A percentile compares a stretch with the other conserved stretches of the same genome.
phyloP scores from a whole-genome alignment of 2,113 vertebrate genomes.

The Neolamprologus sp. region DNA sequence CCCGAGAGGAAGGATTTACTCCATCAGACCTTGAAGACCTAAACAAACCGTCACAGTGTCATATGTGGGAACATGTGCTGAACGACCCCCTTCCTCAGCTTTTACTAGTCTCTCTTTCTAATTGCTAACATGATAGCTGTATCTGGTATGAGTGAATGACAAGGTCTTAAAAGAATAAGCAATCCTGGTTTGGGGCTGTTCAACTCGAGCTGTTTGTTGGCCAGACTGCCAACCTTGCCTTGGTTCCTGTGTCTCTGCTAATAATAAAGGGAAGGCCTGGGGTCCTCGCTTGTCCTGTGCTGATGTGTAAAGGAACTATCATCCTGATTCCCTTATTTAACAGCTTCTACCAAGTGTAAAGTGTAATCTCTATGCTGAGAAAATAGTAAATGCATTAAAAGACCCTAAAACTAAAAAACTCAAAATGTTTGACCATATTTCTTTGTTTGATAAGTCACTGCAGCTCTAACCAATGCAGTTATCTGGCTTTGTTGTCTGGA shows the following conservation, averaged over 20 bases:
- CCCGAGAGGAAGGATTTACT: not conserved
- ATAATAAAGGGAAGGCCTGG: not conserved
- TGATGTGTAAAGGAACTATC: not conserved
- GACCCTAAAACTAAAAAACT: not conserved
- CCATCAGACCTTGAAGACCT: not conserved
- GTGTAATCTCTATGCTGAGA: not conserved
- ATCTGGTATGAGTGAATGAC: not conserved
- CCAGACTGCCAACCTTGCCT: not conserved
- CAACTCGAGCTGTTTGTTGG: not conserved
- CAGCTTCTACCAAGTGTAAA: not conserved
- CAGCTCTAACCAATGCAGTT: not conserved
- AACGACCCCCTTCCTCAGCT: not conserved
- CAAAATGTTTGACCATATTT: not conserved
- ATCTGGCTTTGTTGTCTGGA: not conserved
- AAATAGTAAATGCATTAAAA: not conserved
- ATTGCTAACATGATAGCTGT: not conserved
- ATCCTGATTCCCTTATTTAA: not conserved
- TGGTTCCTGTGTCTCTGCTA: not conserved
- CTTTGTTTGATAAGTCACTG: not conserved
- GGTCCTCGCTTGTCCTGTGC: not conserved
- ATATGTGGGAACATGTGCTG: not conserved
- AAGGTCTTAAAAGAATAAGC: not conserved
- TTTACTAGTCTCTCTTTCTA: not conserved
- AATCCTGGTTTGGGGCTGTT: not conserved
- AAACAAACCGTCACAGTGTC: not conserved